Evolutionary conservation across 2,113 vertebrate species (phyloP).

Genomic region (Morone chrysops): DNA sequence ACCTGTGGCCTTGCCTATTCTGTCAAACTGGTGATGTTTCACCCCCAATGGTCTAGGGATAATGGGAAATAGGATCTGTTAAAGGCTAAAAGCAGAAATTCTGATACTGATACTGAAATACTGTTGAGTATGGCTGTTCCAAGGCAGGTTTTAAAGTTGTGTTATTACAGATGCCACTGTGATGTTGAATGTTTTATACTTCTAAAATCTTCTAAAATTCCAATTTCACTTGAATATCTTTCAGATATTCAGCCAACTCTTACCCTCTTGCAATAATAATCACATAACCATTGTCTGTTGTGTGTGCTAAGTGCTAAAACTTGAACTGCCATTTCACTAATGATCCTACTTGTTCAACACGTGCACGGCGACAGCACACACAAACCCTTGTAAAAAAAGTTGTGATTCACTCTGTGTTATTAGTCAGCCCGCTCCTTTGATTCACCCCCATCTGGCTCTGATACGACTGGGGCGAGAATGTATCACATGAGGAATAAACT

Average conservation of each 20-base stretch:
- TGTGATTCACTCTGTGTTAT: constrained; percentile 75
- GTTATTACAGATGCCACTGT: background rate
- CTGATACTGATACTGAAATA: background rate
- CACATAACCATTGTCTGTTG: no score
- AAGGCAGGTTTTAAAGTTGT: background rate
- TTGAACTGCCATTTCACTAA: background rate
- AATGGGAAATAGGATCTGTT: background rate
- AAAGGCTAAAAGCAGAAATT: background rate
- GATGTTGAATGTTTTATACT: background rate
- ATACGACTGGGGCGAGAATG: constrained; percentile 49
- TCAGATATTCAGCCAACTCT: no score
- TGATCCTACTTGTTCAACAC: constrained; percentile 3
- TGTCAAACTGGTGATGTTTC: background rate
- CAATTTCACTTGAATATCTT: no score
- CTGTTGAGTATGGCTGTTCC: background rate
- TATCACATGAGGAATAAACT: constrained; percentile 63
- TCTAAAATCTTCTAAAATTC: no score
- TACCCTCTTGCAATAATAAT: no score
- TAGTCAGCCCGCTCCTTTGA: constrained; percentile 75
- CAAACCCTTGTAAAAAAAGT: constrained; percentile 33
- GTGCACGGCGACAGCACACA: constrained; percentile 2
- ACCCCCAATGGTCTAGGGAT: background rate
- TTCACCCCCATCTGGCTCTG: constrained; percentile 75
- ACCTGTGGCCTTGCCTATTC: background rate
- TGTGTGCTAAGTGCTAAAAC: background rate